Conservation (phyloP, 2,113 vertebrate genomes). For the Bubo blakistoni region DNA sequence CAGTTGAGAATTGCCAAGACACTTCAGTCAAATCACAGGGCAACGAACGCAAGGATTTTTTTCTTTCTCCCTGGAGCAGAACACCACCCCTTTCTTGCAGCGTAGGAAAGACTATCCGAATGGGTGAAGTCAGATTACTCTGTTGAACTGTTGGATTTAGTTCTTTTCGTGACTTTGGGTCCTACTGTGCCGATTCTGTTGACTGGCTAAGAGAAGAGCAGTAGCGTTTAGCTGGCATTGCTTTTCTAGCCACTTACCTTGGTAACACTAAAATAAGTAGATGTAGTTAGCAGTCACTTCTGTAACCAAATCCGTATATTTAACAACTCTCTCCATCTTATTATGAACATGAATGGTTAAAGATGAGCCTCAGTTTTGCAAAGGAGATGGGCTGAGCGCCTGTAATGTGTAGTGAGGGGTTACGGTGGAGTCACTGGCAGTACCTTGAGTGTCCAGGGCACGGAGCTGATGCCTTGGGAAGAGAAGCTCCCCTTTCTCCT, state of each 20-base stretch:
- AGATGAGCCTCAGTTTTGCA: neutral
- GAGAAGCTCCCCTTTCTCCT: neutral
- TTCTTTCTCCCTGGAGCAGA: neutral
- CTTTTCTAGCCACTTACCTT: neutral
- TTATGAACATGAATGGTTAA: fast-evolving
- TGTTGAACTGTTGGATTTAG: neutral
- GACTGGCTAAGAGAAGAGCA: neutral
- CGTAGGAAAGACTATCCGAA: fast-evolving
- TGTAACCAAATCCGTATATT: fast-evolving
- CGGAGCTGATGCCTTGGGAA: neutral
- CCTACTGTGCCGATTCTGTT: neutral
- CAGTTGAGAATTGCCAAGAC: neutral
- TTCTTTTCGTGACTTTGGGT: neutral
- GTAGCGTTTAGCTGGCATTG: fast-evolving
- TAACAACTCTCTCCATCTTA: neutral
- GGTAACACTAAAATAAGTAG: neutral
- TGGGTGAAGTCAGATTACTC: neutral
- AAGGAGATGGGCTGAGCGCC: neutral
- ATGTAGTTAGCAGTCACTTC: neutral
- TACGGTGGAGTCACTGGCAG: neutral
- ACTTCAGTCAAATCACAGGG: fast-evolving
- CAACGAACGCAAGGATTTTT: fast-evolving
- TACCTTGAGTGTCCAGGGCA: fast-evolving
- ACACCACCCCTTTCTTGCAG: neutral
- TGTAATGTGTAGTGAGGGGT: neutral